phyloP scores from a whole-genome alignment of 2,797 vertebrate species.

The Calcarius lapponicus region DNA sequence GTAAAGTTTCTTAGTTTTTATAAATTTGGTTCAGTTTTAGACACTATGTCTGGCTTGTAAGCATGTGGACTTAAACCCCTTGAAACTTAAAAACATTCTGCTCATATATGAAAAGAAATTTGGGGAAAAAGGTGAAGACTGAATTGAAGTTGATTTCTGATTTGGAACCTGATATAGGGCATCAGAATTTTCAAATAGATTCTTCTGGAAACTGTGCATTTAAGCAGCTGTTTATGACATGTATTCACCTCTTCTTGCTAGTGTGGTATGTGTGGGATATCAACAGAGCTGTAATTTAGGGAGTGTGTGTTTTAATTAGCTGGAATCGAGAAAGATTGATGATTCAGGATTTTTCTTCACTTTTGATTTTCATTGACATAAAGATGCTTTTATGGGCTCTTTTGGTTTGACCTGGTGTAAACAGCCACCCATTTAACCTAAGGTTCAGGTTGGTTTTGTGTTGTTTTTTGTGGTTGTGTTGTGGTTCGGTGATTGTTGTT shows the following conservation, averaged over 20 bases:
- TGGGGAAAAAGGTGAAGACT: not conserved
- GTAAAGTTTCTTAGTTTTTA: slow-evolving; percentile 31
- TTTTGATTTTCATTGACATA: slow-evolving; percentile 72
- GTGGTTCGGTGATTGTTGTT: not conserved
- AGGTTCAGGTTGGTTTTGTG: slow-evolving; percentile 2
- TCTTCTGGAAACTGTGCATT: slow-evolving; percentile 58
- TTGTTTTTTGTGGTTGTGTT: not conserved
- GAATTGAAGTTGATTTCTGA: not conserved
- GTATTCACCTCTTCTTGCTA: slow-evolving; percentile 67
- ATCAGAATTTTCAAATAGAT: slow-evolving; percentile 65
- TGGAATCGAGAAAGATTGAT: slow-evolving; percentile 67
- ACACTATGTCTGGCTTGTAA: not conserved
- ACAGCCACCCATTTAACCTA: slow-evolving; percentile 73
- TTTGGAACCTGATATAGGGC: not conserved
- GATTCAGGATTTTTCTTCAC: slow-evolving; percentile 62
- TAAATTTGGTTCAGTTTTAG: not conserved
- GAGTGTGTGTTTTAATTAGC: slow-evolving; percentile 72
- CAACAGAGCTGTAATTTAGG: slow-evolving; percentile 63
- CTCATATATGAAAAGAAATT: not conserved
- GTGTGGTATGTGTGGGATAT: slow-evolving; percentile 66
- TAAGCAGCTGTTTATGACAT: slow-evolving; percentile 53
- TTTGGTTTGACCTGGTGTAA: slow-evolving; percentile 72
- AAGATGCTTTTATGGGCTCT: slow-evolving; percentile 77
- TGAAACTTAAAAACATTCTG: not conserved
- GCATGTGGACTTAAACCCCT: not conserved